Percentiles rank a stretch among this genome's conserved stretches.
Conservation (phyloP, 2,797 vertebrate species). For the Pseudochirops cupreus region DNA sequence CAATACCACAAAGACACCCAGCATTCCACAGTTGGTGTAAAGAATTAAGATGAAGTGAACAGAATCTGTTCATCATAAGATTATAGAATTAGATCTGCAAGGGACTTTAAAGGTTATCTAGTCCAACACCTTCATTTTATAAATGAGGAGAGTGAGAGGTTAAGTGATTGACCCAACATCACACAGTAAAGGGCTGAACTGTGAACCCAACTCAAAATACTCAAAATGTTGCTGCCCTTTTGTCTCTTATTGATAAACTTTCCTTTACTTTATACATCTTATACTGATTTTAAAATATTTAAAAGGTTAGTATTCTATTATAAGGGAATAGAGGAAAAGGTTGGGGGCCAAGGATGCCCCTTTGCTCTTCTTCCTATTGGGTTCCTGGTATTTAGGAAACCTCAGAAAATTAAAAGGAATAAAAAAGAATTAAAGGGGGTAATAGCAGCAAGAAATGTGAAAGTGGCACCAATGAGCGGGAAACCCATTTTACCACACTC, state of each 20-base stretch:
- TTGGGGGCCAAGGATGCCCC: not conserved
- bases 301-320: not conserved
- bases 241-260: not conserved
- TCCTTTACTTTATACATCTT: not conserved
- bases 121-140: not conserved
- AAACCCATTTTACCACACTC: not conserved
- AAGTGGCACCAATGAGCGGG: not conserved
- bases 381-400: not conserved
- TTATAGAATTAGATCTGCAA: not conserved
- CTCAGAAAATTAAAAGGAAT: not conserved
- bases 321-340: not conserved
- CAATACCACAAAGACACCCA: not conserved
- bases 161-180: not conserved
- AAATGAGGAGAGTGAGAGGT: not conserved
- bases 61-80: not conserved
- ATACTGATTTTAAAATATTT: not conserved
- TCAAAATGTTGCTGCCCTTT: not conserved
- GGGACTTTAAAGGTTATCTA: not conserved
- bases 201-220: not conserved
- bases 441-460: not conserved
- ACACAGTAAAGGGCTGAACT: not conserved
- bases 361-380: not conserved
- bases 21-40: not conserved
- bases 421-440: not conserved
- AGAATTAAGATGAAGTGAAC: not conserved